Conservation (phyloP, 2,797 vertebrate genomes). For the Pseudomugil gertrudae region DNA sequence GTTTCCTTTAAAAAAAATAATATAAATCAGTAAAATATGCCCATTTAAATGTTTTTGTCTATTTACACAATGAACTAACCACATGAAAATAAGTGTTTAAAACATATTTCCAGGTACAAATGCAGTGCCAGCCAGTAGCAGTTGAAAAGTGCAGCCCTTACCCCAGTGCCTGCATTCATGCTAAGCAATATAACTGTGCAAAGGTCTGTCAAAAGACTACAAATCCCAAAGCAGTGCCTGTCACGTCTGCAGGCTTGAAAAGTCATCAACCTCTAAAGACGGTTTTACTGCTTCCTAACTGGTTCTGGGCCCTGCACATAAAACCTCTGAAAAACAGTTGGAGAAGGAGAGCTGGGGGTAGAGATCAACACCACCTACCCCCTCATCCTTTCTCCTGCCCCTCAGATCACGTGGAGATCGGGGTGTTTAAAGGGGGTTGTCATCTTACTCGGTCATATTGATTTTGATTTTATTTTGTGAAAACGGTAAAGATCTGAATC, state of each 20-base stretch:
- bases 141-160: conserved; percentile 33
- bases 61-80: conserved; percentile 6
- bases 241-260: conserved; percentile 75
- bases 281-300: conserved; percentile 78
- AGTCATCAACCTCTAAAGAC: conserved; percentile 79
- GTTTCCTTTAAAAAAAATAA: background rate
- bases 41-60: background rate
- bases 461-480: no score
- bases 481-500: no score
- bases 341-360: conserved; percentile 54
- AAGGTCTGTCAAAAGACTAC: conserved; percentile 61
- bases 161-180: conserved; percentile 15
- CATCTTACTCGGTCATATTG: no score
- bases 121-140: conserved; percentile 11
- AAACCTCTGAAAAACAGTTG: conserved; percentile 75
- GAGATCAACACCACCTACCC: conserved; percentile 45
- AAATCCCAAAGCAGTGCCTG: conserved; percentile 59
- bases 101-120: conserved; percentile 11
- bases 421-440: conserved; percentile 15
- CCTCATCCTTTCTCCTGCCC: conserved; percentile 22
- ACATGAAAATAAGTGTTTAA: background rate
- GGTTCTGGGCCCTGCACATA: conserved; percentile 71
- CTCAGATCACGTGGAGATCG: conserved; percentile 39
- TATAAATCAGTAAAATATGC: background rate
- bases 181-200: conserved; percentile 54